Evolutionary conservation across 2,113 vertebrate genomes (phyloP).

Genomic region (Onychorhynchus coronatus): DNA sequence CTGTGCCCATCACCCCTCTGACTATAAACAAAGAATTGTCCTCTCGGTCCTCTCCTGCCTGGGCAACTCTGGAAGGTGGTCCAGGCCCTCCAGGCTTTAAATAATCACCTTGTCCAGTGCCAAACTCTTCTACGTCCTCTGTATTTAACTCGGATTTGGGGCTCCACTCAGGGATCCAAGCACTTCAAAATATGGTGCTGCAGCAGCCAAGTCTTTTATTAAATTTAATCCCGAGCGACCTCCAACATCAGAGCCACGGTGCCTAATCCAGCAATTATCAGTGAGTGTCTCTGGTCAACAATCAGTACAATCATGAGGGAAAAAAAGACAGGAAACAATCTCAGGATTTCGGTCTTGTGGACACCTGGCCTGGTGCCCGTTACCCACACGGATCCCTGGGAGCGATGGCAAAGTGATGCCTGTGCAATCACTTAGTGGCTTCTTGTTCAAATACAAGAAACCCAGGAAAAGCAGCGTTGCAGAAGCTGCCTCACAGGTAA

Average conservation of each 20-base stretch:
- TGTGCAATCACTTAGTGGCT: accelerated
- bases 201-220: background rate
- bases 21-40: background rate
- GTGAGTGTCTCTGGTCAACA: background rate
- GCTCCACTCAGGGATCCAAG: background rate
- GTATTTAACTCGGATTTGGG: background rate
- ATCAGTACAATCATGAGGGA: background rate
- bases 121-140: background rate
- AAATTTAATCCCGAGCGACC: background rate
- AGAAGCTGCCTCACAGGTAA: background rate
- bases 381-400: background rate
- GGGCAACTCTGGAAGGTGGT: background rate
- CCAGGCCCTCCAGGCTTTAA: background rate
- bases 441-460: background rate
- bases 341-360: background rate
- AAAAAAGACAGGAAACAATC: background rate
- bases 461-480: background rate
- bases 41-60: background rate
- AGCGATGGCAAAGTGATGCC: background rate
- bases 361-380: accelerated
- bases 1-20: background rate
- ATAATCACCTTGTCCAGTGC: background rate
- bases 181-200: background rate
- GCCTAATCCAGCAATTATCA: background rate
- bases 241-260: background rate